Conservation (phyloP, 2,888 invertebrate genomes). For the Tiliacea citrago region DNA sequence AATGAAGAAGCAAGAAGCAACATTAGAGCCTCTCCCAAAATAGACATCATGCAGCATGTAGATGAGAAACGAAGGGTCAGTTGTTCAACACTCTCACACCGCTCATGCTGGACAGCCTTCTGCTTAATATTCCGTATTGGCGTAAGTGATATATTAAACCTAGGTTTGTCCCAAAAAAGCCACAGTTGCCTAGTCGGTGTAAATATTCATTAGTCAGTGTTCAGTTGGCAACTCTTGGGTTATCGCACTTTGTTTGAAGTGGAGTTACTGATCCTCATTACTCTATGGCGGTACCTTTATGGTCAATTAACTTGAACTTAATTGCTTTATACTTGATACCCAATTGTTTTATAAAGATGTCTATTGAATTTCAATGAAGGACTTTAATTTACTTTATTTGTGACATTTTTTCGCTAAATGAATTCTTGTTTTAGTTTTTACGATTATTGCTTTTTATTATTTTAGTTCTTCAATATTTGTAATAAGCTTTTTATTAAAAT, state of each 20-base stretch:
- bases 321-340: slow-evolving; percentile 64
- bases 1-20: too few species aligned
- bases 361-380: slow-evolving; percentile 39
- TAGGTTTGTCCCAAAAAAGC: background rate
- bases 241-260: background rate
- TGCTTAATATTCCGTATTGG: background rate
- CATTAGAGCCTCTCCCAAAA: too few species aligned
- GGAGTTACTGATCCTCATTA: slow-evolving; percentile 10
- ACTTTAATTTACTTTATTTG: slow-evolving; percentile 46
- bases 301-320: slow-evolving; percentile 64
- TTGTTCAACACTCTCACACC: background rate
- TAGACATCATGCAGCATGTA: background rate
- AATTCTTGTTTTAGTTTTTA: slow-evolving; percentile 7
- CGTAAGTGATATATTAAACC: background rate
- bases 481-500: background rate
- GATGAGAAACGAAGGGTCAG: background rate
- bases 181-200: background rate
- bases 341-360: slow-evolving; percentile 65
- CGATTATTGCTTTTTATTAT: slow-evolving; percentile 8
- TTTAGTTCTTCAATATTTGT: background rate
- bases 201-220: too few species aligned
- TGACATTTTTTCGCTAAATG: slow-evolving; percentile 26
- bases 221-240: background rate
- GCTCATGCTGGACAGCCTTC: background rate
- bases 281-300: slow-evolving; percentile 30